phyloP scores from a whole-genome alignment of 2,797 vertebrate species.

The Pteropus rufus region DNA sequence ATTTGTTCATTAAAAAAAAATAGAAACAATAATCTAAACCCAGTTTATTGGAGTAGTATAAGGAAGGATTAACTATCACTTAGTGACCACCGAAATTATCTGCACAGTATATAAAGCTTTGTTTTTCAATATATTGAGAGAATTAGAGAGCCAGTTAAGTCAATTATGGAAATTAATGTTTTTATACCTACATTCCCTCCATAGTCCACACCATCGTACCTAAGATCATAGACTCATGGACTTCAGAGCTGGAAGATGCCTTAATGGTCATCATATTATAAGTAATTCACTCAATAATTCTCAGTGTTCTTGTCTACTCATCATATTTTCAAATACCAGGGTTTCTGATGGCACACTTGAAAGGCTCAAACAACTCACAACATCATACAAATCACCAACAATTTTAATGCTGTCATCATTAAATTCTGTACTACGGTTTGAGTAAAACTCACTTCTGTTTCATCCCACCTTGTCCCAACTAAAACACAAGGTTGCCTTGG shows the following conservation, averaged over 20 bases:
- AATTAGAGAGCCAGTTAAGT: background rate
- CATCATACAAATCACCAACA: background rate
- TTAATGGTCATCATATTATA: background rate
- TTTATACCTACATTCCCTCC: background rate
- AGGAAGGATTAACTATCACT: background rate
- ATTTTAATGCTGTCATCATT: background rate
- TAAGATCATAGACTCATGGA: background rate
- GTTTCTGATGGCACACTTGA: background rate
- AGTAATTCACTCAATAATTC: background rate
- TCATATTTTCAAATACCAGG: background rate
- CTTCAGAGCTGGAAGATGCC: background rate
- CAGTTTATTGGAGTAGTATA: background rate
- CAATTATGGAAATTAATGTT: background rate
- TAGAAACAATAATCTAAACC: background rate
- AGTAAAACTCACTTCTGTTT: background rate
- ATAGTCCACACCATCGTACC: background rate
- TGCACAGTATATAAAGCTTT: background rate
- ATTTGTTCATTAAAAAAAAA: background rate
- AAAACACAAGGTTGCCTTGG: background rate
- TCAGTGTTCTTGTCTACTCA: background rate
- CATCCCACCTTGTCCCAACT: no score
- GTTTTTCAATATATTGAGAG: background rate
- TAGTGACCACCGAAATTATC: background rate
- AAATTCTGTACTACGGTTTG: fast-evolving
- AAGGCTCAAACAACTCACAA: background rate